A percentile compares a stretch with the other conserved stretches of the same genome.
Conservation (phyloP, 2,888 invertebrate genomes). For the Dilophus febrilis region DNA sequence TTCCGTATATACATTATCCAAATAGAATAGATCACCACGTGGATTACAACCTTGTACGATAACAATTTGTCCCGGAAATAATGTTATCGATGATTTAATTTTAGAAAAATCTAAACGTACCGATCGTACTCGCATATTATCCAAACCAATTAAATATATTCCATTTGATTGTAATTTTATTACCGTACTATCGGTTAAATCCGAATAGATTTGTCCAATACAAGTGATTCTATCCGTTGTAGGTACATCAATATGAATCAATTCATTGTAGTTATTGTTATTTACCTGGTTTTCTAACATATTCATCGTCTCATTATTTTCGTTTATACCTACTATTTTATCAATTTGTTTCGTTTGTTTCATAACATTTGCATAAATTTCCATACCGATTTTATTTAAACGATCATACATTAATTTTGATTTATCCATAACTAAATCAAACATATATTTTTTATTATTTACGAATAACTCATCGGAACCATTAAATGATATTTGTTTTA, state of each 20-base stretch:
- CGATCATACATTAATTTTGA: too few relatives aligned
- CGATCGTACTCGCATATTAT: slow-evolving; percentile 35
- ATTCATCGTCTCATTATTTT: too few relatives aligned
- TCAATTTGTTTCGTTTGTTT: too few relatives aligned
- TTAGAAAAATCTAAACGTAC: slow-evolving; percentile 32
- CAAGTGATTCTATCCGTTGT: slow-evolving; percentile 22
- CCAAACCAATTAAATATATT: slow-evolving; percentile 47
- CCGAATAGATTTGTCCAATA: slow-evolving; percentile 60
- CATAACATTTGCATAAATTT: too few relatives aligned
- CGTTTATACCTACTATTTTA: too few relatives aligned
- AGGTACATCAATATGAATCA: slow-evolving; percentile 22
- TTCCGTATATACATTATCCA: slow-evolving; percentile 44
- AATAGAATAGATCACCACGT: slow-evolving; percentile 48
- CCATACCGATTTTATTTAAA: neutral
- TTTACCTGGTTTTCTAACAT: slow-evolving; percentile 13
- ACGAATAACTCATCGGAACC: too few relatives aligned
- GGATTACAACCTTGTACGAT: slow-evolving; percentile 57
- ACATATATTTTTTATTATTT: too few relatives aligned
- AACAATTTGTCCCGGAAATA: slow-evolving; percentile 34
- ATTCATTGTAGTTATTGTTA: slow-evolving; percentile 14
- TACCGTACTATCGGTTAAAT: slow-evolving; percentile 33
- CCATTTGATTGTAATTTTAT: slow-evolving; percentile 54
- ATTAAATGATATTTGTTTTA: too few relatives aligned
- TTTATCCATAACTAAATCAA: too few relatives aligned
- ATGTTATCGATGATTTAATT: slow-evolving; percentile 26